These are phyloP conservation scores for Argyra leucocephala DNA, from an alignment of 2,888 invertebrate genomes.

Conservation along the genomic window DNA sequence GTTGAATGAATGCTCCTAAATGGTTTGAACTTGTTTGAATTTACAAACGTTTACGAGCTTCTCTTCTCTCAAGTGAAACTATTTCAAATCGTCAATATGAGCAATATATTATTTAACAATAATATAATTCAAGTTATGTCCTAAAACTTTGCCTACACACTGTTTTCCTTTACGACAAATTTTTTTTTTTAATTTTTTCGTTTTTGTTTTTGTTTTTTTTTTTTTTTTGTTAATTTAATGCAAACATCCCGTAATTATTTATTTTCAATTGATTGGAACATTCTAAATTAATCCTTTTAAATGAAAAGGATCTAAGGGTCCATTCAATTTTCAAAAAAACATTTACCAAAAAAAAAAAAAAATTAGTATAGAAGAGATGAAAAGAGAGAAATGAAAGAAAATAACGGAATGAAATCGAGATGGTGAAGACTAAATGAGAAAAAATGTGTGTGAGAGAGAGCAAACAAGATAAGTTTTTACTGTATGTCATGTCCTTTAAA, in stretches of 20 bases:
- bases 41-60: no score
- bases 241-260: not conserved
- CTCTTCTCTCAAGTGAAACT: no score
- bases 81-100: no score
- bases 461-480: not conserved
- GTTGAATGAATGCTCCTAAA: no score
- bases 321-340: not conserved
- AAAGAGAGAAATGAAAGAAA: not conserved
- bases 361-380: not conserved
- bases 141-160: no score
- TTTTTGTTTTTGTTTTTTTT: not conserved
- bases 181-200: not conserved
- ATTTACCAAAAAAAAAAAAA: not conserved
- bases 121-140: no score
- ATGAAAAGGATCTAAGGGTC: slow-evolving; percentile 3
- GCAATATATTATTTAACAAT: no score
- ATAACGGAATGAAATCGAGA: no score
- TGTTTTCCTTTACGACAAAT: no score
- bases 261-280: slow-evolving; percentile 4
- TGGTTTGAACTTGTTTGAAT: no score
- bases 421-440: not conserved
- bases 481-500: slow-evolving; percentile 14
- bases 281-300: slow-evolving; percentile 6
- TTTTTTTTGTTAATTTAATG: not conserved
- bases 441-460: not conserved